phyloP scores from a whole-genome alignment of 2,113 vertebrate species.

The Sardina pilchardus region DNA sequence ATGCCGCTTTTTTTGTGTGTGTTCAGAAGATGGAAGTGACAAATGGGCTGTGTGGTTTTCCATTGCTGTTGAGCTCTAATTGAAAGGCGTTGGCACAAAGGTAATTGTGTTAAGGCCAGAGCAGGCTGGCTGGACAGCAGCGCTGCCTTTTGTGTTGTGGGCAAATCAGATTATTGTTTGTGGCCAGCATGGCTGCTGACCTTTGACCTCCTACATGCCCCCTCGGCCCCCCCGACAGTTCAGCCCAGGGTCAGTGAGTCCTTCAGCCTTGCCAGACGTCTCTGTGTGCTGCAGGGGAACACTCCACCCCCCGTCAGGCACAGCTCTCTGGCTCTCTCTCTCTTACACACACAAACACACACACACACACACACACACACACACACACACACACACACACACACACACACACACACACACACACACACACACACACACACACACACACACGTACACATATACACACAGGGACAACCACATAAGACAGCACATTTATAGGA shows the following conservation, averaged over 20 bases:
- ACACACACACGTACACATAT: background rate
- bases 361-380: background rate
- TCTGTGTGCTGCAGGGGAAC: conserved; percentile 67
- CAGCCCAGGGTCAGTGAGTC: conserved; percentile 86
- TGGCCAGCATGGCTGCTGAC: conserved; percentile 85
- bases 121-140: conserved; percentile 55
- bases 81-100: conserved; percentile 34
- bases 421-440: conserved; percentile 24
- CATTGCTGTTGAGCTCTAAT: conserved; percentile 5
- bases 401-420: background rate
- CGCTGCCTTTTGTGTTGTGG: conserved; percentile 66
- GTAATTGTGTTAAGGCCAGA: conserved; percentile 56
- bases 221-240: conserved; percentile 85
- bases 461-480: conserved; percentile 36
- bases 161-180: conserved; percentile 88
- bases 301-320: conserved; percentile 46
- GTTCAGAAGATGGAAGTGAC: background rate
- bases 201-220: conserved; percentile 84
- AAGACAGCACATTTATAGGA: background rate
- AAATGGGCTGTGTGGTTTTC: background rate
- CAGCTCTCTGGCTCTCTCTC: background rate
- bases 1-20: background rate
- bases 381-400: background rate
- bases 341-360: background rate
- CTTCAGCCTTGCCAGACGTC: conserved; percentile 71